phyloP scores from a whole-genome alignment of 2,113 vertebrate species.

The Mellivora capensis region DNA sequence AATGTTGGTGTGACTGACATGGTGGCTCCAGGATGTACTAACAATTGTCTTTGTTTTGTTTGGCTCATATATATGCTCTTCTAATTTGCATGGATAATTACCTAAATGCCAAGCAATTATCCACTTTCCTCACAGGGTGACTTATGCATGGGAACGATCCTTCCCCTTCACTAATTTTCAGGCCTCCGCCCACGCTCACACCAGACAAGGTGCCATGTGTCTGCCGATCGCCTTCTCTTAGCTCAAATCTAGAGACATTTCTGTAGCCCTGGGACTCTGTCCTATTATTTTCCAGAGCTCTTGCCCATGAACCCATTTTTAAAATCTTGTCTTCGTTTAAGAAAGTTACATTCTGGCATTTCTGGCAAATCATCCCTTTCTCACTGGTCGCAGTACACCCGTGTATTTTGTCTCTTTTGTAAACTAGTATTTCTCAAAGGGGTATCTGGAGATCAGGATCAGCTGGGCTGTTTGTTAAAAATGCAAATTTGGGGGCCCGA shows the following conservation, averaged over 20 bases:
- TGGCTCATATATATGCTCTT: constrained; percentile 52
- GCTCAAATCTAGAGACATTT: not conserved
- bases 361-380: not conserved
- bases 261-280: not conserved
- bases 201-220: not conserved
- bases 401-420: not conserved
- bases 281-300: not conserved
- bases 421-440: not conserved
- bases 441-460: constrained; percentile 17
- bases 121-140: constrained; percentile 68
- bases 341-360: not conserved
- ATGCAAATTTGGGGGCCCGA: not conserved
- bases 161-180: constrained; percentile 52
- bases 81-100: constrained; percentile 72
- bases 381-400: not conserved
- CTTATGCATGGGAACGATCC: constrained; percentile 41
- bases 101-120: constrained; percentile 68
- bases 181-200: constrained; percentile 51
- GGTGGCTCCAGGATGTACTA: constrained; percentile 45
- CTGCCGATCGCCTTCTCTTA: not conserved
- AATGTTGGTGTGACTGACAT: constrained; percentile 55
- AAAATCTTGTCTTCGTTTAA: not conserved
- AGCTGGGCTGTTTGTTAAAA: not conserved
- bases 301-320: not conserved
- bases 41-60: constrained; percentile 49